Evolutionary conservation across 2,113 vertebrate species (phyloP), one percentile per base, ranked within the genome.

Genomic region (Salminus brasiliensis): DNA sequence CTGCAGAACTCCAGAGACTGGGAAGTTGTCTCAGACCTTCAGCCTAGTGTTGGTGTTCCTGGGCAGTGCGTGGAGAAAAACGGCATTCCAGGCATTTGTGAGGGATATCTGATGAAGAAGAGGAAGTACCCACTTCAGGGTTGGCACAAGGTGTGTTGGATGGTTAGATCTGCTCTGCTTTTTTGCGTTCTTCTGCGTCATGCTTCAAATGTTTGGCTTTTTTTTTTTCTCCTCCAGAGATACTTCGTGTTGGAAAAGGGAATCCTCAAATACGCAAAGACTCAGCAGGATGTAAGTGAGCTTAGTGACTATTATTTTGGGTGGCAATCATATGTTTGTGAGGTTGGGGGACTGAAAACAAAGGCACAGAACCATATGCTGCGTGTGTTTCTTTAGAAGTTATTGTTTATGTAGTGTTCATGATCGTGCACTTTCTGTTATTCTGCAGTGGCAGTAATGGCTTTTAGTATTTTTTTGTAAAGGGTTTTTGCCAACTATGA

Each of bases 101-200:
- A 98, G 87, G 97, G 96, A 0, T 95, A 93, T 84, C 86, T 98
- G 89, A 94, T 98, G 87, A 98, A 98, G 91, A 97, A 94, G 89
- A 95, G 96, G 81, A 98, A 98, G 87, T 98, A 96, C 91, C 97
- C 97, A 1, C 90, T 98, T 62, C 97, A 97, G 84, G 97, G 97
- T 76, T 98, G 97, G 97, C 97, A 98, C 91, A 98, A 96, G 94
- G 97, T 98, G 82, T 88, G 0, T 0, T 23, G 18, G 3, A 6
- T 5, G 1, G 1, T 30, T n/a, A n/a, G n/a, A 10, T 25, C 39
- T 0, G 9, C 7, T 12, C 5, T n/a, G 18, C 1, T 5, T 2
- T 45, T 30, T 25, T 36, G 7, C 53, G 36, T 13, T 1, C 21
- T 27, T 34, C 13, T 16, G 25, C 77, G 18, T 27, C 1, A 11